Conservation (phyloP, 2,888 invertebrate genomes). For the Phasia obesa region DNA sequence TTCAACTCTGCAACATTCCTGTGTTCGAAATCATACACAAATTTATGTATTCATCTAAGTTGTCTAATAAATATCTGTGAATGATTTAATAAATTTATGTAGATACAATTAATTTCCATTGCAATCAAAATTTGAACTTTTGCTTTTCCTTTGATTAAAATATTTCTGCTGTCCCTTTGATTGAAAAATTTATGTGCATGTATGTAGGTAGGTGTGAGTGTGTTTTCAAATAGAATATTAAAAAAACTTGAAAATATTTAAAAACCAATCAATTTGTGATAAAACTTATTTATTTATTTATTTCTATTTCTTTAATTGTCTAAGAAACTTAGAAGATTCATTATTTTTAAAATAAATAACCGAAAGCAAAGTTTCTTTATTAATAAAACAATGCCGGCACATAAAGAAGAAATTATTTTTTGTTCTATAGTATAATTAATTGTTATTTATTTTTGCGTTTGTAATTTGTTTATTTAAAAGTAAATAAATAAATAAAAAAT, state of each 20-base stretch:
- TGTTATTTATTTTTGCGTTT: slow-evolving; percentile 45
- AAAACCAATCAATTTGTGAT: slow-evolving; percentile 14
- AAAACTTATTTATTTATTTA: slow-evolving; percentile 29
- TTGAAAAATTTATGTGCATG: slow-evolving; percentile 34
- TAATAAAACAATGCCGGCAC: slow-evolving; percentile 58
- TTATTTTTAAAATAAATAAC: slow-evolving; percentile 15
- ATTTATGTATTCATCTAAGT: no score
- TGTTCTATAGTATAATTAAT: slow-evolving; percentile 37
- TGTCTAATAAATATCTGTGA: no score
- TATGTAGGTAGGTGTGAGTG: not conserved
- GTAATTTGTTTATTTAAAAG: slow-evolving; percentile 42
- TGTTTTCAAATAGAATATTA: no score
- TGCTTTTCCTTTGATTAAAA: slow-evolving; percentile 25
- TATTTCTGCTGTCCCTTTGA: slow-evolving; percentile 30
- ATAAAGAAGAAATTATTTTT: no score
- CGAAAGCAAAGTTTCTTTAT: slow-evolving; percentile 40
- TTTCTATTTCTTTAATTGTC: slow-evolving; percentile 44
- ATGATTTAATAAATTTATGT: no score
- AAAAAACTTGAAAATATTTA: not conserved
- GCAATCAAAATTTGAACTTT: slow-evolving; percentile 32
- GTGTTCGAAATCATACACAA: no score
- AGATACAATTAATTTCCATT: slow-evolving; percentile 9
- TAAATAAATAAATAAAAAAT: slow-evolving; percentile 4
- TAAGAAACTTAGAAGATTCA: slow-evolving; percentile 32
- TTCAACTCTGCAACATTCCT: no score